These are phyloP conservation scores for Callionymus lyra DNA, from an alignment of 2,113 vertebrate species.

Conservation along the genomic window DNA sequence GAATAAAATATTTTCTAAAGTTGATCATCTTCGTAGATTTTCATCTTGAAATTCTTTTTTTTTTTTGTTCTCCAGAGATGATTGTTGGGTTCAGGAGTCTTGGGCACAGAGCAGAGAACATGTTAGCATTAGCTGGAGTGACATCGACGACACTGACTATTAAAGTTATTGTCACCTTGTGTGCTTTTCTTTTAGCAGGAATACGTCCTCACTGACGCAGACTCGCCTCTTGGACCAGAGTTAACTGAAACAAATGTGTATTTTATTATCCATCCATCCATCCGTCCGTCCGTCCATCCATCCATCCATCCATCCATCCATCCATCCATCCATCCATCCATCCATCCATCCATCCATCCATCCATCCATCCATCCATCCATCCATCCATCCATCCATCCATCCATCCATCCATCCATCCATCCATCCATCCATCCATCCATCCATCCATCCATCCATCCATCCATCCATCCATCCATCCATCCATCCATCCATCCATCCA, in stretches of 20 bases:
- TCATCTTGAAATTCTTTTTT: conserved; percentile 26
- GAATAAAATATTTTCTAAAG: conserved; percentile 36
- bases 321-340: no score
- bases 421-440: no score
- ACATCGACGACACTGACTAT: neutral
- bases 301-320: no score
- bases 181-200: conserved; percentile 78
- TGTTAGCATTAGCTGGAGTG: conserved; percentile 1
- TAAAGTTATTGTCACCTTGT: conserved; percentile 52
- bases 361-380: no score
- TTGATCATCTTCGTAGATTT: conserved; percentile 43
- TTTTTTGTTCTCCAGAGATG: conserved; percentile 15
- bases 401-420: no score
- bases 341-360: no score
- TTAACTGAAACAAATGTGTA: conserved; percentile 69
- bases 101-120: conserved; percentile 1
- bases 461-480: no score
- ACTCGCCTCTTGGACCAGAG: conserved; percentile 76
- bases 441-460: no score
- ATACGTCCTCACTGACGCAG: conserved; percentile 85
- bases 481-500: no score
- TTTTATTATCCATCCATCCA: no score
- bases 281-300: no score
- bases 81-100: conserved; percentile 28
- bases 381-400: no score